Percentiles rank a stretch among this genome's conserved stretches.
phyloP scores from a whole-genome alignment of 2,888 invertebrate genomes.

The Dasypolia templi region DNA sequence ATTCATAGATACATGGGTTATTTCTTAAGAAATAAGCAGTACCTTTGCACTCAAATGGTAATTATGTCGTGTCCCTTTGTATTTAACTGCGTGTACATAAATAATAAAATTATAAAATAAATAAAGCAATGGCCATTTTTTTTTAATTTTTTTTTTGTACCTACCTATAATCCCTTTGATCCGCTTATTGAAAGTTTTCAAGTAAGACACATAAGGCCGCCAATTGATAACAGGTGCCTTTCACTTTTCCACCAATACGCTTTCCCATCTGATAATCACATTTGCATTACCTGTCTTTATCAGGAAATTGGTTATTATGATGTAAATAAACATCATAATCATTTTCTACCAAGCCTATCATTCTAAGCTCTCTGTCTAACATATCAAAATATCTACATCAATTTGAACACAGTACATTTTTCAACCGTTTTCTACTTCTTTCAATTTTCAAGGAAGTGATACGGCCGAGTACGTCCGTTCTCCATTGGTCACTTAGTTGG shows the following conservation, averaged over 20 bases:
- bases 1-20: no score
- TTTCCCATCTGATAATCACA: neutral
- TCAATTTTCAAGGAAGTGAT: constrained; percentile 51
- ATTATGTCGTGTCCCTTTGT: no score
- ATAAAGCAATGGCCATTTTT: no score
- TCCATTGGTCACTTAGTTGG: constrained; percentile 35
- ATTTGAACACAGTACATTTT: constrained; percentile 1
- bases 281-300: neutral
- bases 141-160: no score
- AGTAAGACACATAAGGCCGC: neutral
- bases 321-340: neutral
- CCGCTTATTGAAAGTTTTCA: neutral
- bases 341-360: neutral
- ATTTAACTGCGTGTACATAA: no score
- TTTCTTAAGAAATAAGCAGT: no score
- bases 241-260: neutral
- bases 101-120: no score
- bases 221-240: no score
- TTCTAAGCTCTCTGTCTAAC: constrained; percentile 9
- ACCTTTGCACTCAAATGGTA: no score
- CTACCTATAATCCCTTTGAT: neutral
- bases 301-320: neutral
- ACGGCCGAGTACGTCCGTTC: constrained; percentile 17
- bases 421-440: constrained; percentile 12
- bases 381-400: neutral